Evolutionary conservation across 2,888 invertebrate species (phyloP).

Genomic region (Cylloceria caligata): DNA sequence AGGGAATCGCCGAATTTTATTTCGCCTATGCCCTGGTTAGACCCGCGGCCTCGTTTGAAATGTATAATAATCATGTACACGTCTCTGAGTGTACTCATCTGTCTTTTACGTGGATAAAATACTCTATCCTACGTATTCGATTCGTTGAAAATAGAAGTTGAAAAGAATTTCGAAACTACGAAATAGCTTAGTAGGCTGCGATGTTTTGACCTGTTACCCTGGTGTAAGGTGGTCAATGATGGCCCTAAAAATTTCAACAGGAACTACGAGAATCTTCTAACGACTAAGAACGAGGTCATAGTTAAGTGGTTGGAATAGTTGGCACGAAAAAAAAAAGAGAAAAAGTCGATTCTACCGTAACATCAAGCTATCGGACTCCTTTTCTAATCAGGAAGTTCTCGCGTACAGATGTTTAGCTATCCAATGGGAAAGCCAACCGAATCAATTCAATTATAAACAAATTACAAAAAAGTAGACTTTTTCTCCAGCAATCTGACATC

Average conservation of each 20-base stretch:
- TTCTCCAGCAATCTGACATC: too few species aligned
- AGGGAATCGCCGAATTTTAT: constrained; percentile 38
- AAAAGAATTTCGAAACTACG: constrained; percentile 44
- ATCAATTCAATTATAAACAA: background rate
- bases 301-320: background rate
- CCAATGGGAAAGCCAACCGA: background rate
- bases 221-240: background rate
- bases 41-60: constrained; percentile 48
- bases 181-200: background rate
- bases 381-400: background rate
- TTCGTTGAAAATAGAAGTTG: constrained; percentile 40
- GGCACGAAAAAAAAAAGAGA: background rate
- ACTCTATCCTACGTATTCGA: constrained; percentile 2
- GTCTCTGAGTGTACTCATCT: background rate
- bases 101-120: constrained; percentile 18
- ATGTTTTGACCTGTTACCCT: background rate
- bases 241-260: constrained; percentile 6
- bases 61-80: constrained; percentile 35
- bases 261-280: constrained; percentile 12
- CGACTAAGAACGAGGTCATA: background rate
- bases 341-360: background rate
- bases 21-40: constrained; percentile 2
- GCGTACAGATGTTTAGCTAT: background rate
- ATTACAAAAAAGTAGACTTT: background rate
- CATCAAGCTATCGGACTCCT: background rate